Conservation (phyloP, 1,140 invertebrate species). For the Listronotus bonariensis region DNA sequence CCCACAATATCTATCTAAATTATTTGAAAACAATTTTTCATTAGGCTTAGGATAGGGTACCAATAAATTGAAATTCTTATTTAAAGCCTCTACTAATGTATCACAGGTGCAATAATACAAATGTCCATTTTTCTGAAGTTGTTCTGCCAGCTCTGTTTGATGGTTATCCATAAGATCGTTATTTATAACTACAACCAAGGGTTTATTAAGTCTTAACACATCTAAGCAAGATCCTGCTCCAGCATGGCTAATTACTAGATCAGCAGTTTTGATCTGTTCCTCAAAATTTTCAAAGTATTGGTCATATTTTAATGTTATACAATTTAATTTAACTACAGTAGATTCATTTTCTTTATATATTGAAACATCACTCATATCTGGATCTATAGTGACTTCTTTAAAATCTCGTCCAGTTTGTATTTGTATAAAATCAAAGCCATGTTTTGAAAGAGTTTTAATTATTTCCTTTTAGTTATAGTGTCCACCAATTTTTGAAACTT, state of each 20-base stretch:
- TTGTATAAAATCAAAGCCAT: constrained; percentile 71
- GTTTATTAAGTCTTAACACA: constrained; percentile 76
- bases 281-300: constrained; percentile 70
- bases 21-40: constrained; percentile 60
- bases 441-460: constrained; percentile 62
- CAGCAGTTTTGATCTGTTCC: constrained; percentile 72
- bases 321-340: constrained; percentile 31
- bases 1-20: constrained; percentile 66
- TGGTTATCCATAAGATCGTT: constrained; percentile 94
- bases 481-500: constrained; percentile 82
- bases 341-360: constrained; percentile 2
- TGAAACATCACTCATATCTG: neutral
- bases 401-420: constrained; percentile 78
- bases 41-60: constrained; percentile 64
- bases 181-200: constrained; percentile 91
- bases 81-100: constrained; percentile 63
- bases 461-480: constrained; percentile 61
- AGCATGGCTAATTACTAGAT: constrained; percentile 91
- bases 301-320: constrained; percentile 61
- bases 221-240: constrained; percentile 94
- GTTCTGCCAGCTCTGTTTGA: constrained; percentile 88
- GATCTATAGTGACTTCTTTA: constrained; percentile 19
- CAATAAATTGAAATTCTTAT: constrained; percentile 64
- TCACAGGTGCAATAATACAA: constrained; percentile 75
- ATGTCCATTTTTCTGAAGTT: constrained; percentile 73